phyloP scores from a whole-genome alignment of 1,140 invertebrate genomes.

The Dinoponera quadriceps region DNA sequence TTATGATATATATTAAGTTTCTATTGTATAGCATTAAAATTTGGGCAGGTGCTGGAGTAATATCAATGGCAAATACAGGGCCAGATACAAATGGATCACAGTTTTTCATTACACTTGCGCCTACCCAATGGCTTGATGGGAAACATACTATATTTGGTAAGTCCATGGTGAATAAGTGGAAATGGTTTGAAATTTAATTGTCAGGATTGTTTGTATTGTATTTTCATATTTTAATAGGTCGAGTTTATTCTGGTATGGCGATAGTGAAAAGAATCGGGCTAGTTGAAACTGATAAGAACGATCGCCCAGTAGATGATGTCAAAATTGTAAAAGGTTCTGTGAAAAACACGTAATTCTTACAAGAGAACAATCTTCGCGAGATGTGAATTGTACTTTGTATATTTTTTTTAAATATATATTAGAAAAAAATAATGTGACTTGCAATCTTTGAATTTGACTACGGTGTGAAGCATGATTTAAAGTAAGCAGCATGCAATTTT shows the following conservation, averaged over 20 bases:
- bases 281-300: constrained; percentile 96
- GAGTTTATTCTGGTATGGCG: constrained; percentile 94
- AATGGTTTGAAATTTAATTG: not conserved
- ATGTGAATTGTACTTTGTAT: too few relatives aligned
- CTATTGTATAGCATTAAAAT: constrained; percentile 43
- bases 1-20: constrained; percentile 12
- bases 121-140: constrained; percentile 98
- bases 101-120: constrained; percentile 98
- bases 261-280: constrained; percentile 96
- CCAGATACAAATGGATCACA: constrained; percentile 99
- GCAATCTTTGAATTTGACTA: too few relatives aligned
- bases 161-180: not conserved
- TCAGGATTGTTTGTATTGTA: constrained; percentile 1
- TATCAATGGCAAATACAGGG: constrained; percentile 97
- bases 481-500: too few relatives aligned
- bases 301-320: constrained; percentile 95
- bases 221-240: constrained; percentile 80
- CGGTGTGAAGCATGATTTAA: too few relatives aligned
- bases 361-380: too few relatives aligned
- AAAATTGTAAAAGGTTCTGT: constrained; percentile 91
- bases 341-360: constrained; percentile 76
- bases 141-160: constrained; percentile 98
- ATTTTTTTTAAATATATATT: too few relatives aligned
- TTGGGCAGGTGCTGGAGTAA: constrained; percentile 90
- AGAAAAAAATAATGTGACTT: too few relatives aligned